Base-by-base conservation (phyloP, 1,140 invertebrate genomes). In the Pristionchus pacificus region DNA sequence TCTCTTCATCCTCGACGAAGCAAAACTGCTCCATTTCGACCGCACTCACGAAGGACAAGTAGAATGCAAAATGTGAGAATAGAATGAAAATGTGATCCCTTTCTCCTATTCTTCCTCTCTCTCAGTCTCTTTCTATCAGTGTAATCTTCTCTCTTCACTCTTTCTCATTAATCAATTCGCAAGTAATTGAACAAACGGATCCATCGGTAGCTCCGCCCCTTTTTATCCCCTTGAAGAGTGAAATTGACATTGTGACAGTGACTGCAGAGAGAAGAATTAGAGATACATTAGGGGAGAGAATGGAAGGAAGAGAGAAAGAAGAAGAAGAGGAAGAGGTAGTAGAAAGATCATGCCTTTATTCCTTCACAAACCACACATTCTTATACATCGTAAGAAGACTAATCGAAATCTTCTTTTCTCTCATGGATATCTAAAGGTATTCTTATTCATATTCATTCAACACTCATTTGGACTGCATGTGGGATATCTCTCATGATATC, bases 51-150 rank as follows among this genome's bases (percentile, higher is more conserved):
- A 33, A 38, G 78, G 55, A 68, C 78, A 13, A 79, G 77, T 63
- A 68, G 78, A 67, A 80, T 79, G 73, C 78, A 79, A 62, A 79
- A 79, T 74, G 78, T 79, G 61, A 65, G 77, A 27, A 65, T 38
- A 10, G 10, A 38, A 49, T n/a, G n/a, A n/a, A n/a, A n/a, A n/a
- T n/a, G n/a, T n/a, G n/a, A n/a, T n/a, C n/a, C n/a, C n/a, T n/a
- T n/a, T n/a, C n/a, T n/a, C n/a, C n/a, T n/a, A n/a, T n/a, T n/a
- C n/a, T n/a, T n/a, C n/a, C n/a, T n/a, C n/a, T n/a, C n/a, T n/a
- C n/a, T n/a, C n/a, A n/a, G n/a, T n/a, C n/a, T n/a, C n/a, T n/a
- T n/a, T n/a, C n/a, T n/a, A n/a, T n/a, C n/a, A n/a, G n/a, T n/a
- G n/a, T n/a, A n/a, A n/a, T 67, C 59, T 58, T 66, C 59, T 28